phyloP scores from a whole-genome alignment of 2,113 vertebrate genomes.

The Picathartes gymnocephalus region DNA sequence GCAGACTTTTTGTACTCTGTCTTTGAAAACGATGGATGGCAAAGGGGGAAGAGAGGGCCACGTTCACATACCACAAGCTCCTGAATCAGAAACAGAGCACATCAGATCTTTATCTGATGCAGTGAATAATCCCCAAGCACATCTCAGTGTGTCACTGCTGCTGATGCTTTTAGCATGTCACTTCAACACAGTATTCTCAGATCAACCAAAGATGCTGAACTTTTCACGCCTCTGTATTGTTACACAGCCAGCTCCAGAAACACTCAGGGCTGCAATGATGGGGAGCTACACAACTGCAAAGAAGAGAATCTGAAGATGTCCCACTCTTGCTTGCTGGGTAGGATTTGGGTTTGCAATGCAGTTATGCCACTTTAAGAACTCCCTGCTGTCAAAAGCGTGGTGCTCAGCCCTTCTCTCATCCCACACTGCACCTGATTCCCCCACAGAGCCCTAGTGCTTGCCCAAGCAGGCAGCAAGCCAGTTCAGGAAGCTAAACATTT shows the following conservation, averaged over 20 bases:
- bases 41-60: conserved; percentile 13
- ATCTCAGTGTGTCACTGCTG: conserved; percentile 10
- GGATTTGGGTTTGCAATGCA: not conserved
- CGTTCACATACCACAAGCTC: not conserved
- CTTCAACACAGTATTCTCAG: conserved; percentile 20
- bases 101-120: conserved; percentile 35
- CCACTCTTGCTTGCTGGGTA: accelerated
- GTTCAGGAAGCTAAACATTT: not conserved
- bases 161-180: conserved; percentile 19
- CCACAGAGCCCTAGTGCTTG: not conserved
- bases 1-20: not conserved
- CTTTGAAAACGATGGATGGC: conserved; percentile 51
- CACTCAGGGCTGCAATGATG: accelerated
- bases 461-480: not conserved
- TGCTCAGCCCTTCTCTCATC: not conserved
- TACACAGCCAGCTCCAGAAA: not conserved
- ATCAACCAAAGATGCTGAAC: not conserved
- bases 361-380: not conserved
- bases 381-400: accelerated
- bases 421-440: not conserved
- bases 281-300: not conserved
- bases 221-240: not conserved
- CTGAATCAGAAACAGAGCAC: conserved; percentile 26
- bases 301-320: not conserved
- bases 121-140: conserved; percentile 28